Base-by-base conservation (phyloP, 1,140 invertebrate species). In the Drosophila varians region DNA sequence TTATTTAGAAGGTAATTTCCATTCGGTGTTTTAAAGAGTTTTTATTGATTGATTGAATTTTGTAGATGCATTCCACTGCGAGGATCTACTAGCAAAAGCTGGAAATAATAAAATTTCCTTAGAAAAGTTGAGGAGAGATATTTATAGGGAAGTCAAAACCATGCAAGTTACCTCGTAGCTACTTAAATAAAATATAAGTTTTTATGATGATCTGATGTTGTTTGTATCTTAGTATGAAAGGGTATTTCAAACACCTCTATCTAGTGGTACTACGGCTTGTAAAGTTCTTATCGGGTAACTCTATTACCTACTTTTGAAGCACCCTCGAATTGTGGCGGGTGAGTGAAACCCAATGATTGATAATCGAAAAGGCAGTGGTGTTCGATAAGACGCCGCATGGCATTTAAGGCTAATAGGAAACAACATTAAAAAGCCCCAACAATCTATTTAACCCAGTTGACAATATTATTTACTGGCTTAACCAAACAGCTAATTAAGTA, bases 381-480 rank as follows among this genome's bases (percentile, higher is more conserved):
- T 25, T 57, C 69, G 77, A 76, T 79, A 78, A 79, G 55, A 26
- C 65, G 40, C 53, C 9, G 34, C 69, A 69, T 53, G 75, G 21
- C 49, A 18, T 26, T 46, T 25, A n/a, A 11, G 31, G 38, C 26
- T 6, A 52, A 51, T 34, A 45, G 26, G 38, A 43, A 34, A 26
- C 19, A 14, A 14, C 58, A 21, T 31, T 23, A 28, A 34, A 61
- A 38, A 38, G n/a, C 0, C 36, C 28, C n/a, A 54, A 58, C 26
- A 25, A 62, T 40, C 25, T 25, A 52, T 65, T 66, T 53, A 52
- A 25, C 60, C 60, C 46, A 53, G 46, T 66, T 66, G 46, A 65
- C 47, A 66, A 64, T 70, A 43, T 64, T 64, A 72, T 79, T 79
- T 86, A 86, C 62, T 48, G 48, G 54, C 55, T 47, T 26, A 42